Evolutionary conservation across 1,140 invertebrate genomes (phyloP), one percentile per base, ranked within the genome.

Genomic region (Atopsyche davidsoni): DNA sequence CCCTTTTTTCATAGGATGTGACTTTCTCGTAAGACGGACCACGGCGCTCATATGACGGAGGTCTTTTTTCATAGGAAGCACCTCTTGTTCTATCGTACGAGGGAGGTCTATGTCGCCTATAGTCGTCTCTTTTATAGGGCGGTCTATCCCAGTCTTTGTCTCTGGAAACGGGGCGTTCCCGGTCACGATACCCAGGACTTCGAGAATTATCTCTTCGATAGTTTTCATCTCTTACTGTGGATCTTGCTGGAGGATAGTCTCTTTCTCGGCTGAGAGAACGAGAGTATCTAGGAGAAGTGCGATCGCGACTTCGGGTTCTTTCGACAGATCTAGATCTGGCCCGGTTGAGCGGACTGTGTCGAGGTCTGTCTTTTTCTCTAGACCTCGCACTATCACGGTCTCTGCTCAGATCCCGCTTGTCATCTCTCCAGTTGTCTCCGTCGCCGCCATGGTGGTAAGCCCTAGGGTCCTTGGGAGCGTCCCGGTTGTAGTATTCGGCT

Each of bases 401-500:
- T 34, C 68, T 67, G 41, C 75, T 74, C n/a, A 68, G 58, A 46
- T 60, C 59, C 46, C 64, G 65, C 28, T 59, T 51, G 48, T 68
- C 75, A 74, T 75, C 78, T 2, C 23, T 22, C 32, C 40, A 43
- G 9, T 68, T 65, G 40, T 69, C 71, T 3, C 52, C 53, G 34
- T 76, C 73, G 3, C 73, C 70, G n/a, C 72, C 64, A 59, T 78
- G 75, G 57, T 77, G 76, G 58, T 79, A 79, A 28, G 72, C 70
- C 43, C 75, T 66, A 2, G 77, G 77, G 63, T 80, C 77, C 67
- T 79, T 79, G 1, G 77, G 77, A 32, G 67, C 61, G 41, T 78
- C 75, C 55, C 61, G 67, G 9, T 63, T 64, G 57, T 78, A 78
- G 57, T 77, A 79, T 43, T 79, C 78, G 45, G 51, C 59, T 53